These are phyloP conservation scores for Polydesmus complanatus DNA, from an alignment of 2,888 invertebrate genomes.

Conservation along the genomic window DNA sequence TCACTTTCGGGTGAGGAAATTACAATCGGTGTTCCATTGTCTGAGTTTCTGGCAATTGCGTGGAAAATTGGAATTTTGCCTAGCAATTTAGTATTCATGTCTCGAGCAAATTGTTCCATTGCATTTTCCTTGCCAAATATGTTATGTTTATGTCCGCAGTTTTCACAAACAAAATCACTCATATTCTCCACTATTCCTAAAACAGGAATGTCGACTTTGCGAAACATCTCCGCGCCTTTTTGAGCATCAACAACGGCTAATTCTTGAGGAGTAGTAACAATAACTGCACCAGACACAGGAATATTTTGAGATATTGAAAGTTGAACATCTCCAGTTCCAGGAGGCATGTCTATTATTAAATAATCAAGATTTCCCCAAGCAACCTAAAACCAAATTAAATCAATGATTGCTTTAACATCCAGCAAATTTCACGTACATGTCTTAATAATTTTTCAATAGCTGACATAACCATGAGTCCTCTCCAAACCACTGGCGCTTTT, in stretches of 20 bases:
- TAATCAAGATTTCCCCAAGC: slow-evolving; percentile 77
- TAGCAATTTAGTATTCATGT: slow-evolving; percentile 38
- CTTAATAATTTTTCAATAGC: slow-evolving; percentile 71
- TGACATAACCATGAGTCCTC: slow-evolving; percentile 93
- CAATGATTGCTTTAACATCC: not conserved
- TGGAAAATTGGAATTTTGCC: slow-evolving; percentile 5
- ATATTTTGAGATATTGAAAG: slow-evolving; percentile 78
- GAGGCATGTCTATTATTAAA: slow-evolving; percentile 85
- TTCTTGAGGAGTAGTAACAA: slow-evolving; percentile 84
- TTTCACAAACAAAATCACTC: slow-evolving; percentile 61
- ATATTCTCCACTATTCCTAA: slow-evolving; percentile 86
- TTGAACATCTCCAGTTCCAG: slow-evolving; percentile 92
- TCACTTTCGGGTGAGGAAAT: slow-evolving; percentile 3
- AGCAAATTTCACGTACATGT: slow-evolving; percentile 36
- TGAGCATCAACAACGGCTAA: slow-evolving; percentile 73
- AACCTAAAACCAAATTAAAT: slow-evolving; percentile 37
- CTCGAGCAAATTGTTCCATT: slow-evolving; percentile 39
- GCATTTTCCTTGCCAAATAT: slow-evolving; percentile 57
- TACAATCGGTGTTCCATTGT: slow-evolving; percentile 7
- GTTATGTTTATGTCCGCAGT: slow-evolving; percentile 55
- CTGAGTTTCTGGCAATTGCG: slow-evolving; percentile 4
- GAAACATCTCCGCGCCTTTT: slow-evolving; percentile 76
- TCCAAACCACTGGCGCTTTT: slow-evolving; percentile 78
- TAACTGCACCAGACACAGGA: slow-evolving; percentile 55
- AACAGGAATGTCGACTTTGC: slow-evolving; percentile 64